Conservation (phyloP, 1,140 invertebrate species). For the Zeugodacus cucurbitae region DNA sequence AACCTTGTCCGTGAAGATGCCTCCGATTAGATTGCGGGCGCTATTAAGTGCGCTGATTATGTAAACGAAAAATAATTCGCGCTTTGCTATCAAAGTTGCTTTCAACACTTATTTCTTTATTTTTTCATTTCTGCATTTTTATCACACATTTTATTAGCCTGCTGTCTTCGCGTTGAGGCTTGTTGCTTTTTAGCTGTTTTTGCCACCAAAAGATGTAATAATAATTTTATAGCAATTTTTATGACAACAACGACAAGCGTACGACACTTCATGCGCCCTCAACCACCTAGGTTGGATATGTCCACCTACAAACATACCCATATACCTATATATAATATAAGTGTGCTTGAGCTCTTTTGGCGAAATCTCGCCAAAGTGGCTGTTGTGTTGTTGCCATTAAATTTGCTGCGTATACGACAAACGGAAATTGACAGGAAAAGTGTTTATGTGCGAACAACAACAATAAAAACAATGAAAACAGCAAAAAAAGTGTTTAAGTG, state of each 20-base stretch:
- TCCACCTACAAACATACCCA: background rate
- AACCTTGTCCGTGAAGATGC: no score
- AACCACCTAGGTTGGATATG: no score
- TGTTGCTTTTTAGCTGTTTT: background rate
- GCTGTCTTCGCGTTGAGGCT: background rate
- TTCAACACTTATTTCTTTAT: background rate
- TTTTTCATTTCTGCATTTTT: background rate
- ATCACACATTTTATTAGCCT: background rate
- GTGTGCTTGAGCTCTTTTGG: background rate
- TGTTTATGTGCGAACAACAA: background rate
- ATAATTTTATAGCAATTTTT: constrained; percentile 27
- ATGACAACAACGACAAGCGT: constrained; percentile 14
- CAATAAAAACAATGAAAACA: background rate
- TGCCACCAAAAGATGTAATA: constrained; percentile 16
- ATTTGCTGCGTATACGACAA: constrained; percentile 16
- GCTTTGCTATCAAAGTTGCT: background rate
- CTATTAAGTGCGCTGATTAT: no score
- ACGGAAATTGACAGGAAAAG: constrained; percentile 24
- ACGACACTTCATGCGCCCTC: background rate
- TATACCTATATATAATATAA: no score
- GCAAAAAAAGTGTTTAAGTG: background rate
- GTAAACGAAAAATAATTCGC: no score
- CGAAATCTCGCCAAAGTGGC: background rate
- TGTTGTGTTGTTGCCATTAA: background rate
- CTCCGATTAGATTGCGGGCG: no score